Percentiles rank a stretch among this genome's conserved stretches.
Conservation (phyloP, 2,113 vertebrate genomes). For the Phaethornis superciliosus region DNA sequence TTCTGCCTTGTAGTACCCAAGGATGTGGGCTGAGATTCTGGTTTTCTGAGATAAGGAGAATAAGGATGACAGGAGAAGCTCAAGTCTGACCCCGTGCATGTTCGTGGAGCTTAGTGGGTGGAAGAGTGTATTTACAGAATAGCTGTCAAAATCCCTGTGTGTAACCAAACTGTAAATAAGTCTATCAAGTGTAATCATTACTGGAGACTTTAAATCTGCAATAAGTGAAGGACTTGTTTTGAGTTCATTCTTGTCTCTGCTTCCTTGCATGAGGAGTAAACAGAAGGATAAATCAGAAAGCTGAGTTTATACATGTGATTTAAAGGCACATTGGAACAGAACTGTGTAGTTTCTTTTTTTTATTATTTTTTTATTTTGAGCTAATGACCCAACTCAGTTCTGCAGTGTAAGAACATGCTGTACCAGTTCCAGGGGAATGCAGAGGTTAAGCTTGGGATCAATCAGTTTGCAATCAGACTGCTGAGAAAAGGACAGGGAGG, state of each 20-base stretch:
- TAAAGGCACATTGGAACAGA: conserved; percentile 10
- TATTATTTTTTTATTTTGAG: not conserved
- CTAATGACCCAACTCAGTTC: not conserved
- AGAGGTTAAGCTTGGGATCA: conserved; percentile 61
- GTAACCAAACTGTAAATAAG: conserved; percentile 58
- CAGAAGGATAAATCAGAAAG: conserved; percentile 52
- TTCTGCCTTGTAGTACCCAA: not conserved
- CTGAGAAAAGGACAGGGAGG: conserved; percentile 34
- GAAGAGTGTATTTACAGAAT: conserved; percentile 39
- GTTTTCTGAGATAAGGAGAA: conserved; percentile 31
- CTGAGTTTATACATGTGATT: conserved; percentile 10
- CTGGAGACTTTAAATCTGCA: conserved; percentile 37
- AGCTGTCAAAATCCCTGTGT: conserved; percentile 52
- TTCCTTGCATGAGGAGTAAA: conserved; percentile 38
- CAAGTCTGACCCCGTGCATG: conserved; percentile 10
- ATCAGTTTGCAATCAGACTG: conserved; percentile 65
- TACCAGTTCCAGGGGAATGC: not conserved
- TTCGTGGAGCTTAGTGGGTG: conserved; percentile 43
- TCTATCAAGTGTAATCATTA: conserved; percentile 34
- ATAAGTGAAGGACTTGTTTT: conserved; percentile 30
- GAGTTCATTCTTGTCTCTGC: conserved; percentile 22
- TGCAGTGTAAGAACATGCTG: conserved; percentile 10
- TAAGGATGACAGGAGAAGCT: conserved; percentile 13
- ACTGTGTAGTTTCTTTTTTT: not conserved
- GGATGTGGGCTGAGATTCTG: conserved; percentile 15